Conservation (phyloP, 2,113 vertebrate species). For the Grammomys dolichurus region DNA sequence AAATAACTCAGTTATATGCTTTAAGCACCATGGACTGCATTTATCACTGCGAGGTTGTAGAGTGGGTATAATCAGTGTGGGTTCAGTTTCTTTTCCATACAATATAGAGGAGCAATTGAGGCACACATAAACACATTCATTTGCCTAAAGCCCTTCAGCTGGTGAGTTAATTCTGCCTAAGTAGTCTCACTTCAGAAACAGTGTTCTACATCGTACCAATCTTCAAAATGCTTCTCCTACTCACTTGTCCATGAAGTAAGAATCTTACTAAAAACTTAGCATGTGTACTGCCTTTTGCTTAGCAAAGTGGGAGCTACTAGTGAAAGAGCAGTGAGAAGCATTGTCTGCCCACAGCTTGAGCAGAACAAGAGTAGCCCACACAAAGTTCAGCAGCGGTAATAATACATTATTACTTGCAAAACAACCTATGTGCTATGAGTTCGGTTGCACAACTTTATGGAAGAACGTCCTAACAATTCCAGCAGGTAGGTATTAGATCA, state of each 20-base stretch:
- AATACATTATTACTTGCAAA: slow-evolving; percentile 53
- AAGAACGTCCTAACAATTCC: background rate
- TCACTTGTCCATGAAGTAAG: background rate
- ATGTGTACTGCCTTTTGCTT: slow-evolving; percentile 9
- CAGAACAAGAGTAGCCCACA: slow-evolving; percentile 14
- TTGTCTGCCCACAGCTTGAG: slow-evolving; percentile 32
- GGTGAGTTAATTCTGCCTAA: slow-evolving; percentile 26
- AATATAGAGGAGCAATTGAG: background rate
- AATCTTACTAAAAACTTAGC: slow-evolving; percentile 19
- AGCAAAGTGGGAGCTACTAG: slow-evolving; percentile 10
- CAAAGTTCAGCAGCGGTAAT: slow-evolving; percentile 46
- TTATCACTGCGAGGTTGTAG: slow-evolving; percentile 41
- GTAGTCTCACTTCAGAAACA: slow-evolving; percentile 37
- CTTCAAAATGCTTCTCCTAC: slow-evolving; percentile 36
- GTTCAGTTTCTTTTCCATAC: background rate
- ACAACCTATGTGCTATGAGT: background rate
- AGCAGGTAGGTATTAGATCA: slow-evolving; percentile 22
- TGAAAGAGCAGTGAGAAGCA: background rate
- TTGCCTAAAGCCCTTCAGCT: background rate
- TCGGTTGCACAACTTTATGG: background rate
- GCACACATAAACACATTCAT: slow-evolving; percentile 9
- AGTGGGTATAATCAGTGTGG: background rate
- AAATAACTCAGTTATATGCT: slow-evolving; percentile 26
- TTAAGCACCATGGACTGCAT: background rate
- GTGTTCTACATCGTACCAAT: background rate